These are phyloP conservation scores for Aldrovandia affinis DNA, from an alignment of 2,797 vertebrate species.

Conservation along the genomic window DNA sequence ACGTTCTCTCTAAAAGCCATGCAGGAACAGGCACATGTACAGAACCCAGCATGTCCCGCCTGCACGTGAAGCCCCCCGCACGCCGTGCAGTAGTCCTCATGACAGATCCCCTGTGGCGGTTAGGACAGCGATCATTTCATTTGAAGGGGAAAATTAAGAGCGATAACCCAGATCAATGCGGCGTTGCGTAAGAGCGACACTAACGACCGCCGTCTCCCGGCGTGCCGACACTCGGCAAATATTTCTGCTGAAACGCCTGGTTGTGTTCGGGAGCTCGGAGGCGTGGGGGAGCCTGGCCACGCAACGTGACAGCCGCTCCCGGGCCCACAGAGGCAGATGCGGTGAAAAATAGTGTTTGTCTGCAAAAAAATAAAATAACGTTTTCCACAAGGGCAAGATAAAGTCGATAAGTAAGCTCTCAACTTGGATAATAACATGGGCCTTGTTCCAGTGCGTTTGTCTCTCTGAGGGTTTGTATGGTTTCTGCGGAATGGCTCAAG, in stretches of 20 bases:
- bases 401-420: not conserved
- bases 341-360: not conserved
- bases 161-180: not conserved
- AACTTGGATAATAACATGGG: not conserved
- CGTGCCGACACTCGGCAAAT: not conserved
- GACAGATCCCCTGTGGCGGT: no score
- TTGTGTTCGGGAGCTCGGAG: not conserved
- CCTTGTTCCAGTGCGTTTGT: not conserved
- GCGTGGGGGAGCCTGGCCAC: not conserved
- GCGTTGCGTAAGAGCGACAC: not conserved
- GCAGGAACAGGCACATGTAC: not conserved
- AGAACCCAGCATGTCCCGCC: not conserved
- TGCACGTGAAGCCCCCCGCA: not conserved
- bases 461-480: not conserved
- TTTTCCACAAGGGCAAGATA: not conserved
- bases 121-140: no score
- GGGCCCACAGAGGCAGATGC: not conserved
- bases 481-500: not conserved
- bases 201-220: not conserved
- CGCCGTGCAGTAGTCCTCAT: no score
- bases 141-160: no score
- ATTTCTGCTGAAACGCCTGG: not conserved
- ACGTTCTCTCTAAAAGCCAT: not conserved
- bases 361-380: not conserved
- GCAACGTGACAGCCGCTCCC: not conserved